phyloP scores from a whole-genome alignment of 1,140 invertebrate genomes.

The Aphis craccivora region DNA sequence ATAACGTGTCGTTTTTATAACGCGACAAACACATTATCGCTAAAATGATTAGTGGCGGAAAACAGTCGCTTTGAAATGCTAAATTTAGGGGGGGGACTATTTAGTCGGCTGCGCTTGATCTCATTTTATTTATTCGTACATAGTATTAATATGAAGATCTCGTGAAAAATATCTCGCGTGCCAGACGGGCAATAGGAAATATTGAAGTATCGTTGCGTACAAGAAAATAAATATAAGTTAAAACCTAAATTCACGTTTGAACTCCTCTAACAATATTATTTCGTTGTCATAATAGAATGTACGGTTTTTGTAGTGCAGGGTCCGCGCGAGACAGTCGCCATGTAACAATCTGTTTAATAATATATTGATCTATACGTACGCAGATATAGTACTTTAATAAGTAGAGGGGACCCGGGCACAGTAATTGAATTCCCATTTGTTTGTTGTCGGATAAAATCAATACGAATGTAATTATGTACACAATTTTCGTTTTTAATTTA shows the following conservation, averaged over 20 bases:
- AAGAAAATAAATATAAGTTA: not conserved
- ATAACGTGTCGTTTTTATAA: not conserved
- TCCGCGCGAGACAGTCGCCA: not conserved
- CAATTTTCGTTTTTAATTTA: conserved; percentile 37
- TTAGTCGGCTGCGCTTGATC: not conserved
- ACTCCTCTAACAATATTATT: not conserved
- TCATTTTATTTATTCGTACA: not conserved
- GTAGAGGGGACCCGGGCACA: not conserved
- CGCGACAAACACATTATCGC: not conserved
- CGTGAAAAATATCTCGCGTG: not conserved
- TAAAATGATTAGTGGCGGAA: not conserved
- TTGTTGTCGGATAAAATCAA: conserved; percentile 54
- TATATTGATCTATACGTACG: conserved; percentile 18
- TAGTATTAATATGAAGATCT: not conserved
- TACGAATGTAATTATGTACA: conserved; percentile 50
- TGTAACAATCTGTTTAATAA: not conserved
- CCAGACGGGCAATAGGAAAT: not conserved
- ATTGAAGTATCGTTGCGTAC: not conserved
- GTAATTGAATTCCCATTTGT: conserved; percentile 48
- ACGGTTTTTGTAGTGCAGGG: not conserved
- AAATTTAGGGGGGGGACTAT: not conserved
- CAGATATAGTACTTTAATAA: conserved; percentile 25
- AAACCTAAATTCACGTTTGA: not conserved
- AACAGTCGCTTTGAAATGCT: not conserved
- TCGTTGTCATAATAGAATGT: not conserved